phyloP scores from a whole-genome alignment of 2,888 invertebrate genomes.

The Sminthurinus aureus region DNA sequence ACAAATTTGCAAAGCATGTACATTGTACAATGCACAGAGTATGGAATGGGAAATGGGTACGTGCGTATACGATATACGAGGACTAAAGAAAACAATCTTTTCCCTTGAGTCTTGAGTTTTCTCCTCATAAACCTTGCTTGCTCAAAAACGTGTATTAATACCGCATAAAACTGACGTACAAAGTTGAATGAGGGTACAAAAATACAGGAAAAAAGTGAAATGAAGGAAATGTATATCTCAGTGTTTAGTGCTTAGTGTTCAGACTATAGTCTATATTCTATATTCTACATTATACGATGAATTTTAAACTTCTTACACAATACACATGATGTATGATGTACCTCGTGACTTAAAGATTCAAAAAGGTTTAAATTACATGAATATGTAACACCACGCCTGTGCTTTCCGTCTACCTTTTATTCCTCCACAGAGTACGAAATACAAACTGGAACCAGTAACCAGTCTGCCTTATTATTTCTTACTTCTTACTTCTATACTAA shows the following conservation, averaged over 20 bases:
- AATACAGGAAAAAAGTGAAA: too few species aligned
- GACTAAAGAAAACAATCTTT: background rate
- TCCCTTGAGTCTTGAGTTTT: background rate
- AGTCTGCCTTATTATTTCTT: background rate
- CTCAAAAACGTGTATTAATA: too few species aligned
- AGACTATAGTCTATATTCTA: background rate
- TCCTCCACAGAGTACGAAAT: too few species aligned
- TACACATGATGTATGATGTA: background rate
- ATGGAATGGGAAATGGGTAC: too few species aligned
- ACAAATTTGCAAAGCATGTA: too few species aligned
- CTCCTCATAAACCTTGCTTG: too few species aligned
- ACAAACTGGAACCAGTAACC: too few species aligned
- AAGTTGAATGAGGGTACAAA: too few species aligned
- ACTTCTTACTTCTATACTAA: background rate
- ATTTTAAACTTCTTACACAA: too few species aligned
- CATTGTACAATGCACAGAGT: background rate
- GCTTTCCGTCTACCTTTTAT: background rate
- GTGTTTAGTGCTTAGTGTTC: background rate
- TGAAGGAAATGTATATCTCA: background rate
- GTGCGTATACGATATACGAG: background rate
- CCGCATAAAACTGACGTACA: too few species aligned
- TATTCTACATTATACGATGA: too few species aligned
- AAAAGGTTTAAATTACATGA: background rate
- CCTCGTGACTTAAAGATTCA: constrained; percentile 8
- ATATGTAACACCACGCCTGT: background rate